These are phyloP conservation scores for Amphipyra berbera DNA, from an alignment of 2,888 invertebrate species.

Conservation along the genomic window DNA sequence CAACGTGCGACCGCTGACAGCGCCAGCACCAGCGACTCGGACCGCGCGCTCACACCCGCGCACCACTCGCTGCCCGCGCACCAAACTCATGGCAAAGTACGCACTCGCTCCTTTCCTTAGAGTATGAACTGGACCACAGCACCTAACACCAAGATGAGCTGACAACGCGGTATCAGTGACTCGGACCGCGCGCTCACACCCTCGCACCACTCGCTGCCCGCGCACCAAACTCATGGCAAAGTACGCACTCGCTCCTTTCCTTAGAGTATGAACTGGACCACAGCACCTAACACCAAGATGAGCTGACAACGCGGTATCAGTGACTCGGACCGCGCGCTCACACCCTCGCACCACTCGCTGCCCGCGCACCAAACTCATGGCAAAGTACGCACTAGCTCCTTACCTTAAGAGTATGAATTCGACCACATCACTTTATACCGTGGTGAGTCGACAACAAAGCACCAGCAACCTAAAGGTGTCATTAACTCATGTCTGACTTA, in stretches of 20 bases:
- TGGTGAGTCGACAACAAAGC: conserved; percentile 89
- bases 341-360: conserved; percentile 77
- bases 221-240: conserved; percentile 58
- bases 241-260: conserved; percentile 32
- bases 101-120: conserved; percentile 10
- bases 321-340: conserved; percentile 90
- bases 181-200: conserved; percentile 90
- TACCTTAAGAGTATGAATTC: neutral
- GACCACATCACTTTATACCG: conserved; percentile 91
- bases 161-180: conserved; percentile 89
- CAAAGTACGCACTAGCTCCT: conserved; percentile 46
- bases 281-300: conserved; percentile 93
- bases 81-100: conserved; percentile 57
- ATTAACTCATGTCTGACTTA: neutral
- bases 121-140: conserved; percentile 62
- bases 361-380: conserved; percentile 64
- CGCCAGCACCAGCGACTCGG: conserved; percentile 88
- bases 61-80: conserved; percentile 69
- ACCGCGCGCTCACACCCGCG: conserved; percentile 88
- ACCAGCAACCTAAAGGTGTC: neutral
- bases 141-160: conserved; percentile 92
- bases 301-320: conserved; percentile 89
- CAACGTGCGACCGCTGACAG: conserved; percentile 85
- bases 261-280: conserved; percentile 90
- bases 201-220: conserved; percentile 71